phyloP scores from a whole-genome alignment of 2,888 invertebrate species.

The Eupithecia inturbata region DNA sequence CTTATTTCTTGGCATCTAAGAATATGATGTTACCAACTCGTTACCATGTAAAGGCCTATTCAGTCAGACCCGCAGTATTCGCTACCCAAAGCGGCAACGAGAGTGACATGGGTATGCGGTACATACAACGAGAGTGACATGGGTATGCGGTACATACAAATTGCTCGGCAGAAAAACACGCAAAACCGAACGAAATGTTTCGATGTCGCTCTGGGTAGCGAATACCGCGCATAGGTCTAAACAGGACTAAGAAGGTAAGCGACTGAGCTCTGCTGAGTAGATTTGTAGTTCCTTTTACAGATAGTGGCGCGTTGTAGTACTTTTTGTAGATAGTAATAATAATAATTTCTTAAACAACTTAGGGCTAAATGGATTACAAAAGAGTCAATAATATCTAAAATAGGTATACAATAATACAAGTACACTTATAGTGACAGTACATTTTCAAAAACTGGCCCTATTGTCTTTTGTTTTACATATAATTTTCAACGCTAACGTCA shows the following conservation, averaged over 20 bases:
- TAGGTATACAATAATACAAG: too few species aligned
- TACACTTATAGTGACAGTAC: too few species aligned
- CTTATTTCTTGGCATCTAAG: not conserved
- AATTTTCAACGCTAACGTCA: too few species aligned
- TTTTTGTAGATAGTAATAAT: not conserved
- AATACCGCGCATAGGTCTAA: not conserved
- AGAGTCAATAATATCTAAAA: too few species aligned
- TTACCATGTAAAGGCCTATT: not conserved
- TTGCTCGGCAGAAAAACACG: not conserved
- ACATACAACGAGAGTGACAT: not conserved
- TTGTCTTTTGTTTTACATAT: too few species aligned
- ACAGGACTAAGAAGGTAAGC: not conserved
- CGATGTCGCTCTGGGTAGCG: not conserved
- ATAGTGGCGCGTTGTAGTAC: not conserved
- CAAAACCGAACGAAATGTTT: not conserved
- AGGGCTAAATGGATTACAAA: too few species aligned
- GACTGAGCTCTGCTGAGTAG: not conserved
- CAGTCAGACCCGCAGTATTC: not conserved
- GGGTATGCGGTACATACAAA: not conserved
- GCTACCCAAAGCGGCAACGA: not conserved
- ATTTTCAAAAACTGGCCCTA: too few species aligned
- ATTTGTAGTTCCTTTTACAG: not conserved
- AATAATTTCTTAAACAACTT: too few species aligned
- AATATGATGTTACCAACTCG: not conserved
- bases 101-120: not conserved